Conservation (phyloP, 2,888 invertebrate species). For the Malachius bipustulatus region DNA sequence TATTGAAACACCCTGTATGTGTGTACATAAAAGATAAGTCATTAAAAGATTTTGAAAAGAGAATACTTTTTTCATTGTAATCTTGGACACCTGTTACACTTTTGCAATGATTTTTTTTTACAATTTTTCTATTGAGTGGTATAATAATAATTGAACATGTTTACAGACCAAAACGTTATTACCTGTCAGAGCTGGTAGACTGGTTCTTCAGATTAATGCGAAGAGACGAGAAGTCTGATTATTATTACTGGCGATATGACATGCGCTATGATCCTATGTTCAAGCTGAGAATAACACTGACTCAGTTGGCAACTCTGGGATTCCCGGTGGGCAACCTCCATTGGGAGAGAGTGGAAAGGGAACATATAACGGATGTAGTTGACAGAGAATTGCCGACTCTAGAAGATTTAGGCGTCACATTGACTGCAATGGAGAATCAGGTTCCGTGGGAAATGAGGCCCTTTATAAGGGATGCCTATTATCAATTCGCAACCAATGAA, state of each 20-base stretch:
- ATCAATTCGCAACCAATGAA: conserved; percentile 57
- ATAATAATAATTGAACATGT: too few relatives aligned
- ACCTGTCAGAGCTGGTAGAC: conserved; percentile 66
- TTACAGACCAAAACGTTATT: conserved; percentile 58
- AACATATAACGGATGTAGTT: conserved; percentile 62
- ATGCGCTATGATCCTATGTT: conserved; percentile 60
- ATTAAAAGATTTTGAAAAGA: too few relatives aligned
- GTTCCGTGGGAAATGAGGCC: conserved; percentile 73
- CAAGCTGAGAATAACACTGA: conserved; percentile 50
- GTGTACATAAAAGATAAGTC: too few relatives aligned
- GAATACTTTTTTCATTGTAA: too few relatives aligned
- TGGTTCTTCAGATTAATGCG: conserved; percentile 71
- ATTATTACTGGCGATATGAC: conserved; percentile 59
- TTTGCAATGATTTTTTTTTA: conserved; percentile 5
- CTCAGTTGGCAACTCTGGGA: conserved; percentile 48
- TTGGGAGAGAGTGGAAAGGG: conserved; percentile 73
- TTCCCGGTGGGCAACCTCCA: conserved; percentile 58
- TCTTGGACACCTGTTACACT: not conserved
- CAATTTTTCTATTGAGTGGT: conserved; percentile 7
- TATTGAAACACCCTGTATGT: too few relatives aligned
- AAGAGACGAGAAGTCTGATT: conserved; percentile 51
- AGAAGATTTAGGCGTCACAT: conserved; percentile 75
- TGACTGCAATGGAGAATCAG: conserved; percentile 66
- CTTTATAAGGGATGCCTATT: conserved; percentile 54
- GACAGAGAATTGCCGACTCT: conserved; percentile 56